phyloP scores from a whole-genome alignment of 92 coral and sea anemone genomes.

The Zoanthus sansibaricus region DNA sequence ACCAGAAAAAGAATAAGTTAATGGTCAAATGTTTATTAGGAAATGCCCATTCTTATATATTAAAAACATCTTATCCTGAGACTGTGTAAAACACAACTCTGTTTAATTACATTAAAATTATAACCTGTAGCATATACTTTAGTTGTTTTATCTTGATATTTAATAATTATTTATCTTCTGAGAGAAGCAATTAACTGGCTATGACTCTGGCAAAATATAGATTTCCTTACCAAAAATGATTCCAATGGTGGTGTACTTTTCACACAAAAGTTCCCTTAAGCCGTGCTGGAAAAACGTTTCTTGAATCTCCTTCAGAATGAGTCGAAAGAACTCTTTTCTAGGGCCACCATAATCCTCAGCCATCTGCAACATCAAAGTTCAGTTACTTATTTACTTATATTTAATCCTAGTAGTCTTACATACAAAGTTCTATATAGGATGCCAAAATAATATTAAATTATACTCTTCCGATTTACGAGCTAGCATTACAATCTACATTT shows the following conservation, averaged over 20 bases:
- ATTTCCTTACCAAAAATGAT: constrained; percentile 2
- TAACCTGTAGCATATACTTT: too few relatives aligned
- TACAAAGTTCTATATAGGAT: background rate
- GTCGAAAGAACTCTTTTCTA: background rate
- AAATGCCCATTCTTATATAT: too few relatives aligned
- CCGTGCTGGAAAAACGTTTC: background rate
- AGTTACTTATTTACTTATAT: background rate
- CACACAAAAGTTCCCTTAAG: background rate
- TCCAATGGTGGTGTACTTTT: background rate
- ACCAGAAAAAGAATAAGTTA: background rate
- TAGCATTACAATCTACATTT: background rate
- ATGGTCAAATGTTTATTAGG: too few relatives aligned
- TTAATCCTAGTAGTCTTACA: background rate
- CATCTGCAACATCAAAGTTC: background rate
- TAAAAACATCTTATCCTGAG: too few relatives aligned
- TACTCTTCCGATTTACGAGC: too few relatives aligned
- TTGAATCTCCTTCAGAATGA: background rate
- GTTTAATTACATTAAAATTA: too few relatives aligned
- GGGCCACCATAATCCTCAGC: background rate
- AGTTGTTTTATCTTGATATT: too few relatives aligned
- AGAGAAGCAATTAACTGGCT: too few relatives aligned
- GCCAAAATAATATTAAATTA: background rate
- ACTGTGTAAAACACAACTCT: too few relatives aligned
- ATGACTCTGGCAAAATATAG: too few relatives aligned
- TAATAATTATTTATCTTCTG: too few relatives aligned